Conservation (phyloP, 2,797 vertebrate species). For the Channallabes apus region DNA sequence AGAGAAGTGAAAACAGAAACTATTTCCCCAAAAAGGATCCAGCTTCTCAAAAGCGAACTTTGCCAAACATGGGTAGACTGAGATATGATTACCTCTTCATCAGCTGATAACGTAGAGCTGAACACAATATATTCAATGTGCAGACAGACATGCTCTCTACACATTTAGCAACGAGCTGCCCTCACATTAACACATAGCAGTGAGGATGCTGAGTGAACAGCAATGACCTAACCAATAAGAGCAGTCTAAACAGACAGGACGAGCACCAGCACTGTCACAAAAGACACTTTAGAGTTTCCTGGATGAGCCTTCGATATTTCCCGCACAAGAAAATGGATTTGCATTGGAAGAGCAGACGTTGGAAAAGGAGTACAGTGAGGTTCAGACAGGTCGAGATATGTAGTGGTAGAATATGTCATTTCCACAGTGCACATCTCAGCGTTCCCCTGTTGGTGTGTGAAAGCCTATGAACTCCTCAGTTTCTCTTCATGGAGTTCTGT, state of each 20-base stretch:
- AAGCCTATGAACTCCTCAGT: not conserved
- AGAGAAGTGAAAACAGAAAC: not conserved
- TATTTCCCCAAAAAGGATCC: not conserved
- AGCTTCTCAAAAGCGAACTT: not conserved
- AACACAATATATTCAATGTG: not conserved
- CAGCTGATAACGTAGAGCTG: not conserved
- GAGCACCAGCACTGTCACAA: not conserved
- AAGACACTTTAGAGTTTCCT: conserved; percentile 5
- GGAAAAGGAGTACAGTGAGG: not conserved
- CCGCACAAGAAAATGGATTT: conserved; percentile 21
- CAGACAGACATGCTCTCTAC: not conserved
- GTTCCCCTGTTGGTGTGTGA: not conserved
- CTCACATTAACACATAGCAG: not conserved
- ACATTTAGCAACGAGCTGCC: not conserved
- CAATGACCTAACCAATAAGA: not conserved
- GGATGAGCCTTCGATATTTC: not conserved
- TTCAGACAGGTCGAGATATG: not conserved
- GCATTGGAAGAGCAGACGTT: not conserved
- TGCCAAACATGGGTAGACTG: not conserved
- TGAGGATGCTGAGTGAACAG: not conserved
- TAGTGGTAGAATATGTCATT: not conserved
- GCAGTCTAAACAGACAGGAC: not conserved
- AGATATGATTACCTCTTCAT: not conserved
- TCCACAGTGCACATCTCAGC: not conserved
- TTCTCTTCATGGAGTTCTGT: not conserved